These are phyloP conservation scores for Indicator indicator DNA, from an alignment of 2,113 vertebrate genomes.

Conservation along the genomic window DNA sequence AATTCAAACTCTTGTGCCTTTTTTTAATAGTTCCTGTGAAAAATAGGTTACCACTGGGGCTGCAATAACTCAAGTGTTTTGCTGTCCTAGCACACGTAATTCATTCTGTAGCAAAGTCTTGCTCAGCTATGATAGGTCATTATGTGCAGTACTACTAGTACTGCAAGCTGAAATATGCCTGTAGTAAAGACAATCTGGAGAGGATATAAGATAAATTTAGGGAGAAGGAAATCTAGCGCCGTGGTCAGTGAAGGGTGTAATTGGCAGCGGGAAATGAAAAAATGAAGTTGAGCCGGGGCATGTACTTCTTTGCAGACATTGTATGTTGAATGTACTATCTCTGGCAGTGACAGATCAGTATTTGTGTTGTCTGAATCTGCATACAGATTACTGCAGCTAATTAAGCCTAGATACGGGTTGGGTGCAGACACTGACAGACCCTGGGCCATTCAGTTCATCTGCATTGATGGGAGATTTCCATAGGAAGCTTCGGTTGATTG, in stretches of 20 bases:
- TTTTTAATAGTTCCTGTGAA: neutral
- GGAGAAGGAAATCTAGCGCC: neutral
- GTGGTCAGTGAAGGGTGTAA: neutral
- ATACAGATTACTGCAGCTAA: neutral
- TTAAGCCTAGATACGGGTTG: neutral
- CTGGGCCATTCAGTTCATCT: neutral
- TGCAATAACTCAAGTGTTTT: neutral
- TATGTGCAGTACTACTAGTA: neutral
- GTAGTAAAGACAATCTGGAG: neutral
- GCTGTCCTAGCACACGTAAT: neutral
- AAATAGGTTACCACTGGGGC: neutral
- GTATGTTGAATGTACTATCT: neutral
- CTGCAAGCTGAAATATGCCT: neutral
- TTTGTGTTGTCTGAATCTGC: neutral
- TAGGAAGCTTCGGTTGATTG: neutral
- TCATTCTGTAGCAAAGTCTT: neutral
- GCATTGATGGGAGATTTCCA: neutral
- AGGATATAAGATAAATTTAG: neutral
- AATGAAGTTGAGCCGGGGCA: neutral
- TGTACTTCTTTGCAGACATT: neutral
- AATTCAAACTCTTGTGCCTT: neutral
- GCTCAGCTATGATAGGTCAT: neutral
- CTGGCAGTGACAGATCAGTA: neutral
- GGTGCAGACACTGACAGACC: fast-evolving
- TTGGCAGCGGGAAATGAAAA: neutral